A percentile compares a stretch with the other conserved stretches of the same genome.
These are phyloP conservation scores for Dasyornis broadbenti DNA, from an alignment of 2,113 vertebrate genomes.

Conservation along the genomic window DNA sequence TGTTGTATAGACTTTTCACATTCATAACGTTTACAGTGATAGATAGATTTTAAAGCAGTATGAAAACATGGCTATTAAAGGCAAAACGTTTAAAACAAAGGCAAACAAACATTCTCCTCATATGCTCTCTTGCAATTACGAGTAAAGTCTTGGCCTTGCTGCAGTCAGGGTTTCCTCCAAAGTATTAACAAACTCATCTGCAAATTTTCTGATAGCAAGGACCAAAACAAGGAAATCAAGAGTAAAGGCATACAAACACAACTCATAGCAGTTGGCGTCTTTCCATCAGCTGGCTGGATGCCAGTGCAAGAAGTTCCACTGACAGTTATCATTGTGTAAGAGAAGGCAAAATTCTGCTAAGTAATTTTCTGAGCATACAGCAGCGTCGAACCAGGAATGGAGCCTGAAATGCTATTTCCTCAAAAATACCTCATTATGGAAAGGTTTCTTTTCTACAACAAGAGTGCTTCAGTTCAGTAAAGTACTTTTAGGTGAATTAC, in stretches of 20 bases:
- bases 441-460: neutral
- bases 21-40: neutral
- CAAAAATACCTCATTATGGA: neutral
- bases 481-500: neutral
- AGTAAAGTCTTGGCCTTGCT: neutral
- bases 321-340: neutral
- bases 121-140: neutral
- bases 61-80: neutral
- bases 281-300: neutral
- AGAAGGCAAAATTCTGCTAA: neutral
- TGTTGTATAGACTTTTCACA: neutral
- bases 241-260: neutral
- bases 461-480: neutral
- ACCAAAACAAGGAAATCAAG: neutral
- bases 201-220: neutral
- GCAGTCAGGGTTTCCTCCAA: neutral
- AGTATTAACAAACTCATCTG: neutral
- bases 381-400: neutral
- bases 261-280: neutral
- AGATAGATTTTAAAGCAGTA: neutral
- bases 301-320: neutral
- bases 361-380: neutral
- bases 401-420: neutral
- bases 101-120: neutral
- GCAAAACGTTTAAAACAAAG: neutral